Base-by-base conservation (phyloP, 2,797 vertebrate species). In the Anniella stebbinsi region DNA sequence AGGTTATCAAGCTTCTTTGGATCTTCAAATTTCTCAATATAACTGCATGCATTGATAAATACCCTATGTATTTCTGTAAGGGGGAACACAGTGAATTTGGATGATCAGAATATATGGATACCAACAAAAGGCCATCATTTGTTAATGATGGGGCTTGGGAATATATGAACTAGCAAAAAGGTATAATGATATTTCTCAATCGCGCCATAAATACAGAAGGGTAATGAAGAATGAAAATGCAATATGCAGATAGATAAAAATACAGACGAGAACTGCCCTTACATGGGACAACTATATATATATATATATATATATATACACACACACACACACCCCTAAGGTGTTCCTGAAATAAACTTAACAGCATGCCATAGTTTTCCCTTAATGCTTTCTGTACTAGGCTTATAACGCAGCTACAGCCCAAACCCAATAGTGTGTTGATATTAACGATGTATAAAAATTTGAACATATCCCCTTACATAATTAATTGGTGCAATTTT, bases 131-230 rank as follows among this genome's bases (percentile, higher is more conserved):
- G 12, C 57, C 57, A 60, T 28, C 13, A 30, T 41, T 30, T 25
- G 25, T 30, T 21, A 80, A 80, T 80, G 13, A 84, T 10, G 63
- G 13, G 25, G 38, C 41, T n/a, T 11, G 45, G 78, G n/a, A 80
- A 60, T 80, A 57, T 36, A 25, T 63, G 15, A 66, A 88, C 0
- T n/a, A 91, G 63, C 60, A 70, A 73, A 81, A 36, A 38, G 25
- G 23, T 72, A 4, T 85, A 75, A 63, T 45, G 87, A 75, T 77
- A 81, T 89, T 91, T 91, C 78, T 93, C 73, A 78, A 41, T 88
- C 57, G 18, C 33, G 2, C 92, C 67, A 3, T 66, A 86, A 86
- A 90, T 78, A 88, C 83, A 72, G 87, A 84, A 87, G 80, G 73
- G 30, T 80, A 54, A 80, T 81, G 9, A 81, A 83, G 3, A 83